These are phyloP conservation scores for Atherinomorus stipes DNA, from an alignment of 2,113 vertebrate genomes.

Conservation along the genomic window DNA sequence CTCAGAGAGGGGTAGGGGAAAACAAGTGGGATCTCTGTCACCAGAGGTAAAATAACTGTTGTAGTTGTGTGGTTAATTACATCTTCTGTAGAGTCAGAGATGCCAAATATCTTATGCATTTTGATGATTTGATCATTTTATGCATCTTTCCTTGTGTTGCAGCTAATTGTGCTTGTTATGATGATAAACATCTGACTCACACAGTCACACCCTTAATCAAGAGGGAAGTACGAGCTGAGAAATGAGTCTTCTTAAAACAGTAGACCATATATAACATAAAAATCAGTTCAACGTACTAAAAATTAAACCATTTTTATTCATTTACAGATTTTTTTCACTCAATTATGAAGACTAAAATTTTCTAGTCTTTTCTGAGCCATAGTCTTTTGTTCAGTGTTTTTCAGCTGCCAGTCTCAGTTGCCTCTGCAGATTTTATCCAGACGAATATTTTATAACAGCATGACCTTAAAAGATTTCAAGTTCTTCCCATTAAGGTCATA, in stretches of 20 bases:
- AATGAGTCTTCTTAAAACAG: too few relatives aligned
- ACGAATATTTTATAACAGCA: constrained; percentile 14
- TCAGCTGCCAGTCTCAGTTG: neutral
- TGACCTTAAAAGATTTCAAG: constrained; percentile 19
- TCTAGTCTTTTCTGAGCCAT: neutral
- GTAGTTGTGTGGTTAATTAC: neutral
- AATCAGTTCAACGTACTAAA: too few relatives aligned
- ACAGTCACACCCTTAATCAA: too few relatives aligned
- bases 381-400: neutral
- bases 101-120: neutral
- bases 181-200: too few relatives aligned
- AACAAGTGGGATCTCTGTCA: too few relatives aligned
- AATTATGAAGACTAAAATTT: too few relatives aligned
- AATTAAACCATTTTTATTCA: too few relatives aligned
- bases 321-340: too few relatives aligned
- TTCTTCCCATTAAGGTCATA: neutral
- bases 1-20: neutral
- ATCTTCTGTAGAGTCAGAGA: neutral
- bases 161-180: neutral
- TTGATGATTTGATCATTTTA: neutral
- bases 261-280: too few relatives aligned
- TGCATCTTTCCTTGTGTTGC: neutral
- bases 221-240: too few relatives aligned
- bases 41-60: neutral
- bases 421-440: neutral